Conservation (phyloP, 2,888 invertebrate genomes). For the Epinotia nisella region DNA sequence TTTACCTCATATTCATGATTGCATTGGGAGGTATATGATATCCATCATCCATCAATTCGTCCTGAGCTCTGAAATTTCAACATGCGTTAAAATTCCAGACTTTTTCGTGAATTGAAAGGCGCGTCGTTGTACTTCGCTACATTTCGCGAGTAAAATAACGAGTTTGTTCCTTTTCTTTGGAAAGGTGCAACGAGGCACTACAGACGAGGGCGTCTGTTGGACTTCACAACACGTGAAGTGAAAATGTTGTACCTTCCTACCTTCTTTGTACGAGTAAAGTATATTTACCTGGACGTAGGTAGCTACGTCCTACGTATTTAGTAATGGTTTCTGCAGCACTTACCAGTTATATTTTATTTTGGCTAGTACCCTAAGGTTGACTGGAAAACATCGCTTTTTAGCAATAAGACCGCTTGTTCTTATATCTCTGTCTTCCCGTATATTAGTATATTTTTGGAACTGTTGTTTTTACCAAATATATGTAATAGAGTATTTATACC, state of each 20-base stretch:
- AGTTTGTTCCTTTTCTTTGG: constrained; percentile 26
- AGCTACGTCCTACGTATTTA: too few relatives aligned
- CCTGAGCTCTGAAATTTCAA: constrained; percentile 4
- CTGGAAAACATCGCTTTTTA: too few relatives aligned
- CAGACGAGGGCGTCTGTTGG: constrained; percentile 1
- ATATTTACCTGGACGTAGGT: neutral
- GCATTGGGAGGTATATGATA: too few relatives aligned
- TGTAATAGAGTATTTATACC: too few relatives aligned
- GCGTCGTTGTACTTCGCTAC: constrained; percentile 7
- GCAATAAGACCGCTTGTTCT: too few relatives aligned
- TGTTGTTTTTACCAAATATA: too few relatives aligned
- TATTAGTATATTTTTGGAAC: too few relatives aligned
- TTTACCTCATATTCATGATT: too few relatives aligned
- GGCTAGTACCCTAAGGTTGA: too few relatives aligned
- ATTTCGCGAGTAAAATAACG: constrained; percentile 20
- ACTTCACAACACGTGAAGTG: neutral
- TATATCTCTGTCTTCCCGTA: too few relatives aligned
- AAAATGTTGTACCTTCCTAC: constrained; percentile 9
- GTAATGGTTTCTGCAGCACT: too few relatives aligned
- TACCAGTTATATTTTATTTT: too few relatives aligned
- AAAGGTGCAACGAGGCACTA: constrained; percentile 29
- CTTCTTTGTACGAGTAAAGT: neutral
- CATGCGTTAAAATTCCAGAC: neutral
- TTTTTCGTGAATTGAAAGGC: constrained; percentile 8
- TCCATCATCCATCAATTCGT: neutral